Evolutionary conservation across 2,888 invertebrate species (phyloP), one percentile per base, ranked within the genome.

Genomic region (Eupeodes latifasciatus): DNA sequence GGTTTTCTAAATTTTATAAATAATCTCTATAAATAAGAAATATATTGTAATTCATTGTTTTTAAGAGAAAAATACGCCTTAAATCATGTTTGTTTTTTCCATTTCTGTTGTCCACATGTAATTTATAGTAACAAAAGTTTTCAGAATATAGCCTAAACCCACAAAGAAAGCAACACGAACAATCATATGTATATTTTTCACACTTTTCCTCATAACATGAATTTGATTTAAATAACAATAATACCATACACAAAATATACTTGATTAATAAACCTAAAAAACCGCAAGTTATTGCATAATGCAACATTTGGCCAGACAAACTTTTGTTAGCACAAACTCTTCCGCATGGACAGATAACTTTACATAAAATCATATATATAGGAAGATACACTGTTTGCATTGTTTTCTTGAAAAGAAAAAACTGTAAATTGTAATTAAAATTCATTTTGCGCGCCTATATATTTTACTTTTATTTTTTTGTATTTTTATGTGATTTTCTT

Each of bases 401-500:
- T 59, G 57, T 59, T 59, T 55, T 57, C 44, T 44, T 19, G 2
- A 12, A 16, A 19, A 19, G 4, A 11, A 16, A 62, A 57, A 59
- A 57, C 57, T 27, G 19, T 44, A 59, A 59, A 5, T 27, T n/a
- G 27, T 59, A 72, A 72, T 72, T 72, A 72, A 72, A 72, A 72
- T 72, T 72, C 59, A 59, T 59, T 72, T 72, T 0, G 47, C 27
- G 47, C 47, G 71, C 71, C 71, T 57, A 57, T 57, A 55, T 19
- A 19, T 27, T 19, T 2, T 34, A 44, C 55, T 47, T 19, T n/a
- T n/a, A n/a, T n/a, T 2, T 34, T 57, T 71, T 47, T 57, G 27
- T 44, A 44, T 27, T 57, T 71, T 40, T 59, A 7, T 69, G 57
- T 57, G 12, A 9, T 71, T 57, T 59, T 19, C 11, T 59, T 11